A percentile compares a stretch with the other conserved stretches of the same genome.
phyloP scores from a whole-genome alignment of 30 jellyfish, hydroid and myxozoan genomes.

The Nemopilema nomurai region DNA sequence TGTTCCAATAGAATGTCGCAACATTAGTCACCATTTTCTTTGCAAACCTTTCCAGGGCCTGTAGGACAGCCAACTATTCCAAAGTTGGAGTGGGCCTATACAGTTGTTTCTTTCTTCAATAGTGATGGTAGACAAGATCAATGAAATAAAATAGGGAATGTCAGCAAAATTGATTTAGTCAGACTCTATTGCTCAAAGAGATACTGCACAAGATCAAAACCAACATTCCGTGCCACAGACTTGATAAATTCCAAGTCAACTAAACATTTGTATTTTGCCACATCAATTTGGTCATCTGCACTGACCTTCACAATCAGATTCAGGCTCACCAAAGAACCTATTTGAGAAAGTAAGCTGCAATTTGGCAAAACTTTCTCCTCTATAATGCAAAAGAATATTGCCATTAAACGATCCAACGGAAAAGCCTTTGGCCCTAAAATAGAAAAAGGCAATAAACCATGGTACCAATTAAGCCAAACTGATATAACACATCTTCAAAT shows the following conservation, averaged over 20 bases:
- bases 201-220: conserved; percentile 70
- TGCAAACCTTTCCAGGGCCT: too few species aligned
- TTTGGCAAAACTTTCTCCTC: conserved; percentile 71
- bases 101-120: too few species aligned
- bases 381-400: conserved; percentile 79
- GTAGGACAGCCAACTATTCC: too few species aligned
- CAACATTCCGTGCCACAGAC: conserved; percentile 73
- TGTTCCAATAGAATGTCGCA: too few species aligned
- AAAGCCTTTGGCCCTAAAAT: conserved; percentile 90
- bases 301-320: conserved; percentile 66
- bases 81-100: too few species aligned
- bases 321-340: conserved; percentile 71
- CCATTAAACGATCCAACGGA: conserved; percentile 90
- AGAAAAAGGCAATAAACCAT: neutral
- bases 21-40: too few species aligned
- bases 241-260: conserved; percentile 65
- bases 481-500: neutral
- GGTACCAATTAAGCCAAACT: neutral
- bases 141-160: too few species aligned
- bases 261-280: conserved; percentile 84
- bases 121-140: too few species aligned
- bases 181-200: conserved; percentile 50
- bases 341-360: conserved; percentile 73
- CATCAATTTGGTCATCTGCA: conserved; percentile 84
- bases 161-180: neutral